Evolutionary conservation across 2,888 invertebrate species (phyloP).

Genomic region (Apomyelois bistriatella): DNA sequence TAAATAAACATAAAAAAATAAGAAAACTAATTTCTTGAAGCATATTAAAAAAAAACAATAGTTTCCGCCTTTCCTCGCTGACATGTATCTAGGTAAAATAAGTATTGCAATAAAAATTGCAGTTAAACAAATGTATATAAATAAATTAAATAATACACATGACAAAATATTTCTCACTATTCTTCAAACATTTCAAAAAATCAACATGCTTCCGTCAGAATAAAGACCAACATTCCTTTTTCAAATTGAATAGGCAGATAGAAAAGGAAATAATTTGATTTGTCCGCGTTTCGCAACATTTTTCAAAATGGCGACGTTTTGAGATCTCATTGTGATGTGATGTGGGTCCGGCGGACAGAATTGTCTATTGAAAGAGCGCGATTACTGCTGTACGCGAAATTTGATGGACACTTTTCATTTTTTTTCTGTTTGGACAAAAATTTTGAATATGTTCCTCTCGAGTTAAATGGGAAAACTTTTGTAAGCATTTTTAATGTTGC

Average conservation of each 20-base stretch:
- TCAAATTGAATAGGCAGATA: conserved; percentile 11
- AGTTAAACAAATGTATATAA: too few relatives aligned
- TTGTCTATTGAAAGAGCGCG: conserved; percentile 61
- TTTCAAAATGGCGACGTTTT: conserved; percentile 56
- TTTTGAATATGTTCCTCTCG: conserved; percentile 34
- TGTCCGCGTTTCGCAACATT: conserved; percentile 48
- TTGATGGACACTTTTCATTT: conserved; percentile 64
- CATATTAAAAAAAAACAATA: too few relatives aligned
- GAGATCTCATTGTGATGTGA: conserved; percentile 63
- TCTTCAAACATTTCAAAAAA: not conserved
- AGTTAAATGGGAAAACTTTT: too few relatives aligned
- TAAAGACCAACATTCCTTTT: conserved; percentile 4
- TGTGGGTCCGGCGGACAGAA: conserved; percentile 59
- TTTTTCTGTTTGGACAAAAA: conserved; percentile 49
- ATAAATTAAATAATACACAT: too few relatives aligned
- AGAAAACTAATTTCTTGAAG: too few relatives aligned
- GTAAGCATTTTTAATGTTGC: too few relatives aligned
- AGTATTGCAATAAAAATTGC: too few relatives aligned
- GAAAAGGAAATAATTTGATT: conserved; percentile 48
- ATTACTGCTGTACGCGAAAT: conserved; percentile 64
- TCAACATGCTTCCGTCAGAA: not conserved
- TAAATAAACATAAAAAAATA: too few relatives aligned
- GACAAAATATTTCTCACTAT: not conserved
- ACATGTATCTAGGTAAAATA: too few relatives aligned
- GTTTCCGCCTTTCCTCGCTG: too few relatives aligned